Evolutionary conservation across 2,888 invertebrate genomes (phyloP), one percentile per base, ranked within the genome.

Genomic region (Andrena bucephala): DNA sequence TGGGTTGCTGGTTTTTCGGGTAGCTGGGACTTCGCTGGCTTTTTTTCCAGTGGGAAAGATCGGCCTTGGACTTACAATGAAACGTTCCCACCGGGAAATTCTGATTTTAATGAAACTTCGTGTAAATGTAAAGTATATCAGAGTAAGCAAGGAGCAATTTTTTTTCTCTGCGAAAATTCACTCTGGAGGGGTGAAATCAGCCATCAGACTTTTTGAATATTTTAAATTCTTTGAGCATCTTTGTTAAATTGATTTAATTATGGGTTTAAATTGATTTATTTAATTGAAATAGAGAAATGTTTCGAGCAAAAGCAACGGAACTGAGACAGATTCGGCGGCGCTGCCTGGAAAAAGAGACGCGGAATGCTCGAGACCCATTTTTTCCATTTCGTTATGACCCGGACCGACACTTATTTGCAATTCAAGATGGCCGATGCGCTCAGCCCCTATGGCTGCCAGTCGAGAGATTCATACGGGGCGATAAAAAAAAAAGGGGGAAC

Each of bases 351-450:
- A 36, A 10, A 48, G 31, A 69, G 36, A 27, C 13, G 20, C n/a
- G 52, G 60, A 59, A 24, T 16, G 27, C 4, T 57, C 48, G 31
- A 67, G 71, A n/a, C 48, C 24, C 10, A 69, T 69, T 66, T 67
- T 62, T 50, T 50, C 59, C 60, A 20, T 76, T 79, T 83, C 68
- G 33, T 79, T 79, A 82, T 81, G 77, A 57, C 63, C 84, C 77
- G 75, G 74, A 67, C 78, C 74, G 74, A 70, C 74, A 76, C 76
- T 76, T 79, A 82, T 84, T 90, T 90, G 90, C 89, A 89, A 91
- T 92, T 92, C 92, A 92, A 92, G 91, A 92, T 92, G 92, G 92
- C 91, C 85, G 68, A 59, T 54, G 71, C 57, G 75, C 68, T 77
- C 85, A 85, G 84, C 81, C 77, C 85, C 82, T 74, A 86, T 85